phyloP scores from a whole-genome alignment of 2,113 vertebrate genomes.

The Neolamprologus tretocephalus region DNA sequence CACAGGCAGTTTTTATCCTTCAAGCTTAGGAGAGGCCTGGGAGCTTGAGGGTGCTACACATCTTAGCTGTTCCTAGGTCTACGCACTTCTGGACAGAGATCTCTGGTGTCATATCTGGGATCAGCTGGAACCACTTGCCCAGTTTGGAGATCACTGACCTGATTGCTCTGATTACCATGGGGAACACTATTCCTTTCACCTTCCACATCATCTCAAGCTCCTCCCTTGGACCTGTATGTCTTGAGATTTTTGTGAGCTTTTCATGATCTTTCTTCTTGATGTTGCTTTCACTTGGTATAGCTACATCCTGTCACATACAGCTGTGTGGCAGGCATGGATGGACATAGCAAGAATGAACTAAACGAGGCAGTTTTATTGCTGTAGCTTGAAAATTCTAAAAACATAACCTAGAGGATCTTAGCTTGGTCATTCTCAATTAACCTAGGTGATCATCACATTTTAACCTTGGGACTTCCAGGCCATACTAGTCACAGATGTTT shows the following conservation, averaged over 20 bases:
- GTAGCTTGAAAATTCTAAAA: background rate
- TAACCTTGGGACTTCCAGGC: background rate
- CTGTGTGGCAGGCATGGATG: background rate
- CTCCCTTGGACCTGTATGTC: background rate
- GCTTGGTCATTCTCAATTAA: background rate
- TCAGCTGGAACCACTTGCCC: background rate
- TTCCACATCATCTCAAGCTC: background rate
- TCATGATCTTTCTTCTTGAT: background rate
- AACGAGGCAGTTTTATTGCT: background rate
- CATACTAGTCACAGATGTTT: background rate
- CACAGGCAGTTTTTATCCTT: background rate
- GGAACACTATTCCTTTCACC: background rate
- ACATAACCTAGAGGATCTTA: background rate
- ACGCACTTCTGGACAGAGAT: background rate
- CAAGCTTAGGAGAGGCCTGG: background rate
- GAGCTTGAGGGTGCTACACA: background rate
- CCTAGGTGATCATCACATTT: background rate
- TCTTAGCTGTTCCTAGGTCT: background rate
- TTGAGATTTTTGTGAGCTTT: background rate
- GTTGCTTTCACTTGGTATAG: background rate
- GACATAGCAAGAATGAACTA: background rate
- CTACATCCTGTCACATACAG: background rate
- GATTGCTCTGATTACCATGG: background rate
- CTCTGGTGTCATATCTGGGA: background rate
- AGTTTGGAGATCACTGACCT: background rate